These are phyloP conservation scores for Tapera naevia DNA, from an alignment of 2,797 vertebrate species.

Conservation along the genomic window DNA sequence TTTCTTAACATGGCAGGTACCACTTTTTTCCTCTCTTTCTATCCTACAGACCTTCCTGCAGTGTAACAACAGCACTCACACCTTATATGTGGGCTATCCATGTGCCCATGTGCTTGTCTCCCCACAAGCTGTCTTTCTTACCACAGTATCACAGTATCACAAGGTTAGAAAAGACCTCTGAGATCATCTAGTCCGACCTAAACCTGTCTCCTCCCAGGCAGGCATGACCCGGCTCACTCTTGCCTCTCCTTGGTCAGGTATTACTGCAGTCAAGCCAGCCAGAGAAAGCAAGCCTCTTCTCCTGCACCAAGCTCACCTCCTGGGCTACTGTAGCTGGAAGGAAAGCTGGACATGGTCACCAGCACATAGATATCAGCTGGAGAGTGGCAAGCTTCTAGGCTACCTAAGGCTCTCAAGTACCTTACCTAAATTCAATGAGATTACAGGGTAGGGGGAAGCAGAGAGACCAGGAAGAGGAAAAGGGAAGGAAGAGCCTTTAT, in stretches of 20 bases:
- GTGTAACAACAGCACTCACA: neutral
- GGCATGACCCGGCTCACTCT: neutral
- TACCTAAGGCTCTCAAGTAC: neutral
- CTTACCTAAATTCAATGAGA: neutral
- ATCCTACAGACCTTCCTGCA: neutral
- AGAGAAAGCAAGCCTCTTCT: neutral
- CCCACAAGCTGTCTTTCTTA: neutral
- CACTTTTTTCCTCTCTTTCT: neutral
- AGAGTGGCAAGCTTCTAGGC: neutral
- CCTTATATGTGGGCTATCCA: rapidly evolving
- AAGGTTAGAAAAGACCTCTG: no score
- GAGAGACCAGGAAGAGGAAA: neutral
- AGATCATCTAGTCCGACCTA: no score
- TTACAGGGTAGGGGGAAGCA: rapidly evolving
- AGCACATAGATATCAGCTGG: neutral
- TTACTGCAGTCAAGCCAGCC: neutral
- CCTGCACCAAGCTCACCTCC: neutral
- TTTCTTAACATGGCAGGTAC: neutral
- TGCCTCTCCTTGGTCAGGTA: neutral
- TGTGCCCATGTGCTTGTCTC: neutral
- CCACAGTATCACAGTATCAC: no score
- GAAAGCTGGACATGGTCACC: neutral
- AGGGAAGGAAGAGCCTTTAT: neutral
- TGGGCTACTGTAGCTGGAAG: neutral
- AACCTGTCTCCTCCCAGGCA: neutral